Evolutionary conservation across 2,888 invertebrate genomes (phyloP), one percentile per base, ranked within the genome.

Genomic region (Ethmia dodecea): DNA sequence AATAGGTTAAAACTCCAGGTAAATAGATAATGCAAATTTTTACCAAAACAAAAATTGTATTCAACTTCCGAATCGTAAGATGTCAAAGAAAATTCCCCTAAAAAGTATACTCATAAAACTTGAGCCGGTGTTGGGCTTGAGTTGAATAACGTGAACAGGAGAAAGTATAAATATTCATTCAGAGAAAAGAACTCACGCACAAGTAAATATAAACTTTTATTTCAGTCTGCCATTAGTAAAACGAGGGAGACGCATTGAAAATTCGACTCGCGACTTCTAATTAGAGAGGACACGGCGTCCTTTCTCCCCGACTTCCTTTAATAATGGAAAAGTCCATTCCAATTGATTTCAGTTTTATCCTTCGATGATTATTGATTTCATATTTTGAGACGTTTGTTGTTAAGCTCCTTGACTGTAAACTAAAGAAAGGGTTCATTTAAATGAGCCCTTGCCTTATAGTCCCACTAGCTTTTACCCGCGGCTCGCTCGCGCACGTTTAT

Each of bases 191-290:
- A 62, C 60, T 67, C 65, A 79, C 77, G 78, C 77, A 78, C 78
- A 69, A n/a, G 74, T 77, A 81, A 83, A 80, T 79, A 83, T 72
- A 80, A 83, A 83, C 79, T 84, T 83, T 81, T 81, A 79, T 81
- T 81, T 73, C 69, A 71, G 69, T 69, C 62, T 60, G 55, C 77
- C 73, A 72, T 78, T 74, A 75, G 68, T 58, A 56, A 58, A 60
- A 50, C 60, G 60, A 53, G 59, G 52, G 65, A 60, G 68, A 69
- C 64, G 68, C 75, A 81, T 81, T 81, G 77, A 70, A 78, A 80
- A 84, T 83, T 83, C 81, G 71, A 74, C 64, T 73, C 75, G 74
- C 71, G 73, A 76, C 71, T 78, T 76, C 76, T 80, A 83, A 84
- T 84, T 84, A 83, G 66, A 66, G 63, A 68, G 60, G 74, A 79